phyloP scores from a whole-genome alignment of 2,888 invertebrate genomes.

The Metopia argyrocephala region DNA sequence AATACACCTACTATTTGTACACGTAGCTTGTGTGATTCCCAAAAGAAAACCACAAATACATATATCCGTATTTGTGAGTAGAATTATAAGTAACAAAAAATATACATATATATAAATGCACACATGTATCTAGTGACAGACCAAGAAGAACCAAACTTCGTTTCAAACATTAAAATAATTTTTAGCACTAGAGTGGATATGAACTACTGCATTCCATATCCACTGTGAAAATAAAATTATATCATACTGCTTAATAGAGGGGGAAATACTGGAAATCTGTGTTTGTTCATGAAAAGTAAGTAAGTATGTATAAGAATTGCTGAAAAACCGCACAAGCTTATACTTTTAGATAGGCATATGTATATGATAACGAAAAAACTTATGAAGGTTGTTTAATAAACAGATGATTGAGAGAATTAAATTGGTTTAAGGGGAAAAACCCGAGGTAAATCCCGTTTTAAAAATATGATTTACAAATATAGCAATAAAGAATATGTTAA shows the following conservation, averaged over 20 bases:
- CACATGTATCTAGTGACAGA: neutral
- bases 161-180: too few species aligned
- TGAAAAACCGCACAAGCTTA: too few species aligned
- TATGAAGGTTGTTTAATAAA: neutral
- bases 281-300: too few species aligned
- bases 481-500: neutral
- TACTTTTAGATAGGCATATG: too few species aligned
- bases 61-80: constrained; percentile 6
- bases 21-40: constrained; percentile 2
- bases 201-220: neutral
- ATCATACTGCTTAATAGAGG: neutral
- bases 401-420: neutral
- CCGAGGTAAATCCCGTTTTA: constrained; percentile 18
- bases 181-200: too few species aligned
- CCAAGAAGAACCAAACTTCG: constrained; percentile 32
- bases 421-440: neutral
- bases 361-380: neutral
- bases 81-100: neutral
- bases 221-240: neutral
- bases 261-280: constrained; percentile 29
- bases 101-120: neutral
- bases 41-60: constrained; percentile 6
- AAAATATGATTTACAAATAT: neutral
- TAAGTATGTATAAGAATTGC: too few species aligned
- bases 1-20: neutral